These are phyloP conservation scores for Tetramorium simillimum DNA, from an alignment of 1,140 invertebrate species.

Conservation along the genomic window DNA sequence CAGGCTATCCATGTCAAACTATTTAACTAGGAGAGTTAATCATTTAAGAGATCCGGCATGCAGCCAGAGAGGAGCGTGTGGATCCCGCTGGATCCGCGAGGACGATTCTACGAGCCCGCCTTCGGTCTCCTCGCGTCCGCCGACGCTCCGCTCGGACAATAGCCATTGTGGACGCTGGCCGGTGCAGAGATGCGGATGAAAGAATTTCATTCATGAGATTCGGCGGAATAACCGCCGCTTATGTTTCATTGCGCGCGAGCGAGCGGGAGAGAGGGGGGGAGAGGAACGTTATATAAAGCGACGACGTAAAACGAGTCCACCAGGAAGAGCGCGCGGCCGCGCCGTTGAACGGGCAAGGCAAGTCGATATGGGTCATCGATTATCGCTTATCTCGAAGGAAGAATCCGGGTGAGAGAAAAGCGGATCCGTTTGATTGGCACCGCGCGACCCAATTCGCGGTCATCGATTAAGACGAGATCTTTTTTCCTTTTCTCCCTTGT, in stretches of 20 bases:
- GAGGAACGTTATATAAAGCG: background rate
- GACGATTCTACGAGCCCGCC: background rate
- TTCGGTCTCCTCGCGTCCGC: background rate
- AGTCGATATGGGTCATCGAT: background rate
- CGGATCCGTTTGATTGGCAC: background rate
- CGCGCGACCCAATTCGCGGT: background rate
- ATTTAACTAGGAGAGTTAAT: background rate
- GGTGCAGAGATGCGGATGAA: background rate
- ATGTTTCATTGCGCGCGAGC: background rate
- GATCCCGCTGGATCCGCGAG: no score
- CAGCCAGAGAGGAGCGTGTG: background rate
- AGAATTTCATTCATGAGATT: background rate
- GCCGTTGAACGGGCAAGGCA: background rate
- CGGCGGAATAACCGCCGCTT: background rate
- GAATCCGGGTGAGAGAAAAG: slow-evolving; percentile 1
- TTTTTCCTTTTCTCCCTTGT: background rate
- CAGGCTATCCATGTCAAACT: background rate
- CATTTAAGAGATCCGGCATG: background rate
- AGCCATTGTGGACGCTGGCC: background rate
- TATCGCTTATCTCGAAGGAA: background rate
- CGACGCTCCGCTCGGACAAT: background rate
- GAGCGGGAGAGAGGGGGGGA: background rate
- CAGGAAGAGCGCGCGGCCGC: background rate
- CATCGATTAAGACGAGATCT: background rate
- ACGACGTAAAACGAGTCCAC: background rate